Base-by-base conservation (phyloP, 37 sponge, comb jelly and placozoan genomes). In the Haliclona indistincta region DNA sequence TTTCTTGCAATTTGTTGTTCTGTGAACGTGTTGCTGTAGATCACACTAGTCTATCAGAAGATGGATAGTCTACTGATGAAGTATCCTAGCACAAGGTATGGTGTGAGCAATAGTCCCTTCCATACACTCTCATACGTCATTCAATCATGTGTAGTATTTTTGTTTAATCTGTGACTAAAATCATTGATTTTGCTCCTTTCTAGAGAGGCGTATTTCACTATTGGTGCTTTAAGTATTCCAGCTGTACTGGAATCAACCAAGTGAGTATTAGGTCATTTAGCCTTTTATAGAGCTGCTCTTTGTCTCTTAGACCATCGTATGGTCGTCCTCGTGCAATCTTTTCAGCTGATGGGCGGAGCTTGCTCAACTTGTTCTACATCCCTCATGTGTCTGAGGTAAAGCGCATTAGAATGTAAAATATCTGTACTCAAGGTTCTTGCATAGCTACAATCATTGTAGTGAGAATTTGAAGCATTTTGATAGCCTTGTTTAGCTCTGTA, bases 381-480 rank as follows among this genome's bases (percentile, higher is more conserved):
- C 92, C 92, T 2, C 83, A 82, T 40, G 60, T 70, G 65, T 68
- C 83, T 29, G 87, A 91, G 92, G 92, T 91, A n/a, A n/a, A n/a
- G n/a, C n/a, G n/a, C n/a, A n/a, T n/a, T n/a, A n/a, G n/a, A n/a
- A n/a, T n/a, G n/a, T n/a, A n/a, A n/a, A n/a, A n/a, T n/a, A n/a
- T n/a, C n/a, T n/a, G n/a, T n/a, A n/a, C n/a, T n/a, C n/a, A n/a
- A n/a, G n/a, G n/a, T n/a, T n/a, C n/a, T n/a, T n/a, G n/a, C n/a
- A n/a, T n/a, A n/a, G n/a, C n/a, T n/a, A n/a, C n/a, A n/a, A n/a
- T n/a, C n/a, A n/a, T n/a, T n/a, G n/a, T n/a, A n/a, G n/a, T n/a
- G n/a, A n/a, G n/a, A n/a, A n/a, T n/a, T n/a, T n/a, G n/a, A n/a
- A n/a, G n/a, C n/a, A n/a, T n/a, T n/a, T n/a, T n/a, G n/a, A n/a